A percentile compares a stretch with the other conserved stretches of the same genome.
phyloP scores from a whole-genome alignment of 2,113 vertebrate species.

The Mustelus asterias region DNA sequence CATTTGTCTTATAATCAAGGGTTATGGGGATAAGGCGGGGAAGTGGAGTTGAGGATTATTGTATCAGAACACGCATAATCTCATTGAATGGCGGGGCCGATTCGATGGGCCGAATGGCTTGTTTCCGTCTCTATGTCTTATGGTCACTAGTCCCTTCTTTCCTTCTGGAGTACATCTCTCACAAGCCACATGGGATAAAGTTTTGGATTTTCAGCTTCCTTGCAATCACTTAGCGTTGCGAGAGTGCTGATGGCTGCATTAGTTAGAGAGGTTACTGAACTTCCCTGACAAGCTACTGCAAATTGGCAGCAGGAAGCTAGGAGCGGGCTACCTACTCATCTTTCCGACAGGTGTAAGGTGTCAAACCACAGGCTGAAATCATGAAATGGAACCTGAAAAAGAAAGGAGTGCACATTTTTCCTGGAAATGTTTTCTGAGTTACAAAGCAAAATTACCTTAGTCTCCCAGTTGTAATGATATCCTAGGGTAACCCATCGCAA shows the following conservation, averaged over 20 bases:
- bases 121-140: no score
- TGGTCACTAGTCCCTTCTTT: no score
- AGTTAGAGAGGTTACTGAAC: no score
- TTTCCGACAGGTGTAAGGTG: not conserved
- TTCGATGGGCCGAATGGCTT: no score
- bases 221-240: no score
- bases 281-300: not conserved
- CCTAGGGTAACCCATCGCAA: constrained; percentile 95
- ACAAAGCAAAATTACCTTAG: constrained; percentile 65
- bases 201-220: not conserved
- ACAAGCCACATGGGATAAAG: not conserved
- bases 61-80: no score
- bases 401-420: not conserved
- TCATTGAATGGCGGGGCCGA: no score
- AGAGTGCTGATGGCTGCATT: not conserved
- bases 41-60: no score
- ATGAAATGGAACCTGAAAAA: not conserved
- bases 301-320: not conserved
- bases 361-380: not conserved
- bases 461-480: constrained; percentile 94
- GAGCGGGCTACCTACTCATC: not conserved
- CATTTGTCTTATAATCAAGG: no score
- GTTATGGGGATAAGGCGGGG: no score
- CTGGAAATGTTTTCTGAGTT: not conserved
- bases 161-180: not conserved